Evolutionary conservation across 2,888 invertebrate genomes (phyloP).

Genomic region (Polydrusus cervinus): DNA sequence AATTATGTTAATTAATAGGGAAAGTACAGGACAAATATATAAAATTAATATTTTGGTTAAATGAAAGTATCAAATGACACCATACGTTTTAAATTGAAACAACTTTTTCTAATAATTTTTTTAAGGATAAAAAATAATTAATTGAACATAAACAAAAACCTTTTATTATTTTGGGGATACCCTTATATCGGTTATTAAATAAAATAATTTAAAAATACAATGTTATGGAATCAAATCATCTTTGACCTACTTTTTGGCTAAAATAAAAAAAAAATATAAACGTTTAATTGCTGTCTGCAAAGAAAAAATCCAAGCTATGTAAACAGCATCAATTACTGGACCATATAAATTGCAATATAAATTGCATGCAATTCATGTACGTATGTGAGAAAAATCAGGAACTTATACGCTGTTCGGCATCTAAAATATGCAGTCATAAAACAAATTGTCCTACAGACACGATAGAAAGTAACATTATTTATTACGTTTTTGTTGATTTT

Average conservation of each 20-base stretch:
- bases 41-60: too few relatives aligned
- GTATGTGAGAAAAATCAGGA: constrained; percentile 26
- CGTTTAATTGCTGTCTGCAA: neutral
- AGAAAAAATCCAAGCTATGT: neutral
- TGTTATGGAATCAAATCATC: too few relatives aligned
- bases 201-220: too few relatives aligned
- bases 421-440: constrained; percentile 20
- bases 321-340: constrained; percentile 10
- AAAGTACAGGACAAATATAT: too few relatives aligned
- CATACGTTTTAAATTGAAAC: too few relatives aligned
- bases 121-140: too few relatives aligned
- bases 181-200: neutral
- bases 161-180: too few relatives aligned
- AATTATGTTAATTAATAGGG: too few relatives aligned
- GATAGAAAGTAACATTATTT: constrained; percentile 27
- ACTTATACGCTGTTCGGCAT: constrained; percentile 23
- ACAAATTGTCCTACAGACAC: constrained; percentile 18
- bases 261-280: neutral
- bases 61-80: too few relatives aligned
- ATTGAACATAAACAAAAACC: too few relatives aligned
- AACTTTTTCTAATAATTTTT: too few relatives aligned
- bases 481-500: constrained; percentile 19
- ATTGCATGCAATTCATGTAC: constrained; percentile 18
- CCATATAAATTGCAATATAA: constrained; percentile 13
- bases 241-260: neutral